Base-by-base conservation (phyloP, 1,140 invertebrate genomes). In the Drosophila parabipectinata region DNA sequence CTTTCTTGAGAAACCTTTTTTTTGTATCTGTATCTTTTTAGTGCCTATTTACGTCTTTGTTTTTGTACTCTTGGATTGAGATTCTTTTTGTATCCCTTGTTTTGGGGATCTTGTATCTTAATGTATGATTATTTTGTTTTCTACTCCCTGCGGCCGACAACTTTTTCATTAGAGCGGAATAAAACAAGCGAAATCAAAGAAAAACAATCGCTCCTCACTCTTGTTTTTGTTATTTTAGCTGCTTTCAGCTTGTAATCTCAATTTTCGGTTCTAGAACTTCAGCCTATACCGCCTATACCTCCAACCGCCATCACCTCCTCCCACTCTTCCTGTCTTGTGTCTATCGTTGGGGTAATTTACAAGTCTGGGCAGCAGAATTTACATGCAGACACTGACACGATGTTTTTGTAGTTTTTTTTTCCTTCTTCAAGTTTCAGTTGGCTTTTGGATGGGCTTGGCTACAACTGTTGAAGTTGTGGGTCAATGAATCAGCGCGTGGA, bases 151-250 rank as follows among this genome's bases (percentile, higher is more conserved):
- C 44, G 39, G 57, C 55, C 66, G 58, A 77, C 77, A 77, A 67
- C 61, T 69, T 81, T 85, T 84, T 85, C 72, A 84, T 85, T 85
- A 80, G 60, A 69, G 62, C 30, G 51, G 32, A 68, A 68, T 79
- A 79, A 81, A 83, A 83, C 60, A 76, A 76, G 72, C 61, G 37
- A 66, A 72, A 55, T 68, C 52, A 76, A 61, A 79, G 34, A 64
- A 79, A 24, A 79, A 68, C 58, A 72, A 68, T 62, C 32, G 61
- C 61, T 74, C 59, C 53, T 44, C 32, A 44, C 32, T 37, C 41
- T 55, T 77, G 57, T 71, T 84, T 60, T 80, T 83, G 64, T 84
- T 85, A 57, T 87, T 74, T 76, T 87, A 82, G 82, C 78, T 85
- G 80, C 66, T 60, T 74, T 84, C 47, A 64, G 59, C 56, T 44